Evolutionary conservation across 1,140 invertebrate genomes (phyloP), one percentile per base, ranked within the genome.

Genomic region (Wasmannia auropunctata): DNA sequence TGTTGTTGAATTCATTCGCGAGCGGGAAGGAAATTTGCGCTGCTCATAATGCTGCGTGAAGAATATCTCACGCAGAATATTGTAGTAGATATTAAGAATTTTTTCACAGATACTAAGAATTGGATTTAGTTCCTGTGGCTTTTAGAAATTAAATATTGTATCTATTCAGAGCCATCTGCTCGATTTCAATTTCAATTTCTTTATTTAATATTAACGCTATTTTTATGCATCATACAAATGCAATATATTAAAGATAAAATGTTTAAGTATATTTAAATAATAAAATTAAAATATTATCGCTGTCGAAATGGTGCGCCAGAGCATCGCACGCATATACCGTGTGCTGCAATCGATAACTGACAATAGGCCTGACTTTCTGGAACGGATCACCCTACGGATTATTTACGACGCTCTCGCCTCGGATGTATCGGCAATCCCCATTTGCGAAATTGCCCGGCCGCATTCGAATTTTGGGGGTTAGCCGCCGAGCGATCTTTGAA

Each of bases 391-490:
- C 56, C 58, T 31, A 69, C 70, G 76, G 43, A 83, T 83, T 83
- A 83, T 83, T 83, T 83, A 83, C 54, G 54, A 67, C 60, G 11
- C 31, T 60, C 54, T 77, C 67, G 46, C 40, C n/a, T 22, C 34
- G 63, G 31, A 87, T 74, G 75, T 87, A 89, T 88, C 56, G 87
- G 51, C 88, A 88, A 90, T 88, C 31, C 83, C 89, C 88, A 91
- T 91, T 91, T 91, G 69, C 84, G 58, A 88, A 91, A 91, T 91
- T 91, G 89, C 88, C 51, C 46, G 63, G 37, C 19, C 56, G 79
- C 65, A 34, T 67, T 63, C 83, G 77, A 83, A 86, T 88, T 77
- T 83, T 63, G 67, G 86, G 83, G 88, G 86, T 77, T 80, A 72
- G n/a, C 69, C 40, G 63, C 54, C 25, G 76, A 86, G n/a, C 51